These are phyloP conservation scores for Odocoileus hemionus DNA, from an alignment of 2,113 vertebrate species.

Conservation along the genomic window DNA sequence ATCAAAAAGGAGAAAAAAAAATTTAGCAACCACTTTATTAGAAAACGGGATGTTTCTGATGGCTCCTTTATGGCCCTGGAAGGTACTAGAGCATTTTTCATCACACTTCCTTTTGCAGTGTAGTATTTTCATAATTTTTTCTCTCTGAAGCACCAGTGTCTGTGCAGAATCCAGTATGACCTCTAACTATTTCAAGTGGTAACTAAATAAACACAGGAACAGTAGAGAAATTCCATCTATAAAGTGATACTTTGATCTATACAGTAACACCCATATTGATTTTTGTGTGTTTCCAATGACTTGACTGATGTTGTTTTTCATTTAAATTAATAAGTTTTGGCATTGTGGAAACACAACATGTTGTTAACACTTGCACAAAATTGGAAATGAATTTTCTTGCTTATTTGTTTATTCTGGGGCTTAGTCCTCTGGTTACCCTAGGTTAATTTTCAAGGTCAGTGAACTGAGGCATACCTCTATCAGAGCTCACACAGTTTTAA, in stretches of 20 bases:
- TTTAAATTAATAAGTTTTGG: constrained; percentile 50
- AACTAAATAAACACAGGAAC: constrained; percentile 9
- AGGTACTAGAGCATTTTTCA: neutral
- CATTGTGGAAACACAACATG: constrained; percentile 28
- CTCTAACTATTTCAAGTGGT: neutral
- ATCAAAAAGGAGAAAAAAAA: neutral
- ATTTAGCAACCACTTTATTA: neutral
- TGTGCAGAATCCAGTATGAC: neutral
- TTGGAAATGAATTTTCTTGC: constrained; percentile 54
- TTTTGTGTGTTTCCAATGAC: constrained; percentile 37
- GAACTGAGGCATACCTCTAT: constrained; percentile 65
- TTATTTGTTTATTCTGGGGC: constrained; percentile 57
- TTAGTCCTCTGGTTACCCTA: constrained; percentile 47
- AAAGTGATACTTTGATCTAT: constrained; percentile 30
- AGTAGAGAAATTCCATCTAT: constrained; percentile 13
- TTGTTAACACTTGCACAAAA: constrained; percentile 57
- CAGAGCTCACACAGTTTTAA: constrained; percentile 47
- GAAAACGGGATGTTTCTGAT: neutral
- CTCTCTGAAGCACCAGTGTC: neutral
- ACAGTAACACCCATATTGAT: constrained; percentile 26
- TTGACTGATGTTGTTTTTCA: constrained; percentile 52
- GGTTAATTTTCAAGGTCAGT: constrained; percentile 75
- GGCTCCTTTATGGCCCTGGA: neutral
- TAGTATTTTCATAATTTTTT: constrained; percentile 39
- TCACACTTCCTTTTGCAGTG: neutral